Evolutionary conservation across 2,888 invertebrate genomes (phyloP).

Genomic region (Lochmaea crataegi): DNA sequence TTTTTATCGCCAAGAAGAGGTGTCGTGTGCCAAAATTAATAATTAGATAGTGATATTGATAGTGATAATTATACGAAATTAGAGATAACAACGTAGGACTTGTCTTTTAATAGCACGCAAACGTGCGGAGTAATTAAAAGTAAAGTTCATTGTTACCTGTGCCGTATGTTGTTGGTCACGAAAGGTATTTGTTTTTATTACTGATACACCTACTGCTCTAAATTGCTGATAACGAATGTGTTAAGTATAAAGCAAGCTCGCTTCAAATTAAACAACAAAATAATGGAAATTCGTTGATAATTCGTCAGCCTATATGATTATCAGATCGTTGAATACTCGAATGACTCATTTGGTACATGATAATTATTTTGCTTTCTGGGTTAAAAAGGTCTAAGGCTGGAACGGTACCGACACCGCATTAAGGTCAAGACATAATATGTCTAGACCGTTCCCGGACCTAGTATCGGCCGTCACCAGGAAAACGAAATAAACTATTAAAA

Average conservation of each 20-base stretch:
- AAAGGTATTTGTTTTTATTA: conserved; percentile 46
- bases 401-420: no score
- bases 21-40: conserved; percentile 46
- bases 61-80: conserved; percentile 43
- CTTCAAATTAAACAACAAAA: conserved; percentile 16
- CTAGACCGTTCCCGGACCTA: no score
- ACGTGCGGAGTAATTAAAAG: conserved; percentile 49
- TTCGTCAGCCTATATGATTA: not conserved
- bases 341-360: not conserved
- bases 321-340: not conserved
- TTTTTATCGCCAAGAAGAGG: conserved; percentile 47
- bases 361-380: not conserved
- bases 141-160: conserved; percentile 45
- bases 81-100: conserved; percentile 39
- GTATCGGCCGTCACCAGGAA: no score
- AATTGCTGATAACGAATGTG: conserved; percentile 30
- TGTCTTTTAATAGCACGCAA: conserved; percentile 48
- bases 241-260: conserved; percentile 8
- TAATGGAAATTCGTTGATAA: conserved; percentile 14
- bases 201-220: conserved; percentile 37
- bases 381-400: no score
- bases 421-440: no score
- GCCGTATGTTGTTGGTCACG: conserved; percentile 49
- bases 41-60: conserved; percentile 37
- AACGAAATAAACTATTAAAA: no score